phyloP scores from a whole-genome alignment of 2,113 vertebrate genomes.

The Xenus cinereus region DNA sequence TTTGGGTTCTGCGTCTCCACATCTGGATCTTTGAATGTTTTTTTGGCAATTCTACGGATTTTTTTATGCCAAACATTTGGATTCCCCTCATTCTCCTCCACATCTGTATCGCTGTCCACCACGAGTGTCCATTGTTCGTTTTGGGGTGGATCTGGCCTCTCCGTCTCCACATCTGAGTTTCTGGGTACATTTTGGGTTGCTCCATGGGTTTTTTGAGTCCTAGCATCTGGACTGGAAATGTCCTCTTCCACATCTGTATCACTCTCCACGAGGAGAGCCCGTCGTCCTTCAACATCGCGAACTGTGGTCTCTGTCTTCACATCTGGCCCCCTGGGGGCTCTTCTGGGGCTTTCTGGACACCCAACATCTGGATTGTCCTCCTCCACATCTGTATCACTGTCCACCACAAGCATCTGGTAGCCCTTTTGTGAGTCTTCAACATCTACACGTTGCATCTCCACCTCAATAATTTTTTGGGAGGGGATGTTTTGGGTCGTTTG shows the following conservation, averaged over 20 bases:
- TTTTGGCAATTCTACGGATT: fast-evolving
- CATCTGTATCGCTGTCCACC: neutral
- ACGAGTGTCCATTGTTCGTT: fast-evolving
- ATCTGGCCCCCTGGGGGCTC: neutral
- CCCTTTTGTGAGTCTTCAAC: too few relatives aligned
- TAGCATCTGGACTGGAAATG: fast-evolving
- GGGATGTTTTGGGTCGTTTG: fast-evolving
- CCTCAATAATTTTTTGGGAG: fast-evolving
- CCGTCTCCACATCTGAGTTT: fast-evolving
- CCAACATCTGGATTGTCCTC: neutral
- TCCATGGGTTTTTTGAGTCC: fast-evolving
- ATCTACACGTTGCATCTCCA: neutral
- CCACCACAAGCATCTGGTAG: fast-evolving
- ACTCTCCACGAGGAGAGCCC: neutral
- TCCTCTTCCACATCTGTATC: neutral
- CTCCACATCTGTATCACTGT: neutral
- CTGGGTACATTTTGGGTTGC: fast-evolving
- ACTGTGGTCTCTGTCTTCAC: neutral
- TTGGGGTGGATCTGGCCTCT: fast-evolving
- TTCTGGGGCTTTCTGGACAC: too few relatives aligned
- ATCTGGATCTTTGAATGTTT: neutral
- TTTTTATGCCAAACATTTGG: fast-evolving
- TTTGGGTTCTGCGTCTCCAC: neutral
- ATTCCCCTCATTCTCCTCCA: neutral
- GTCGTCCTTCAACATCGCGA: fast-evolving